Evolutionary conservation across 2,888 invertebrate species (phyloP).

Genomic region (Dorcus parallelipipedus): DNA sequence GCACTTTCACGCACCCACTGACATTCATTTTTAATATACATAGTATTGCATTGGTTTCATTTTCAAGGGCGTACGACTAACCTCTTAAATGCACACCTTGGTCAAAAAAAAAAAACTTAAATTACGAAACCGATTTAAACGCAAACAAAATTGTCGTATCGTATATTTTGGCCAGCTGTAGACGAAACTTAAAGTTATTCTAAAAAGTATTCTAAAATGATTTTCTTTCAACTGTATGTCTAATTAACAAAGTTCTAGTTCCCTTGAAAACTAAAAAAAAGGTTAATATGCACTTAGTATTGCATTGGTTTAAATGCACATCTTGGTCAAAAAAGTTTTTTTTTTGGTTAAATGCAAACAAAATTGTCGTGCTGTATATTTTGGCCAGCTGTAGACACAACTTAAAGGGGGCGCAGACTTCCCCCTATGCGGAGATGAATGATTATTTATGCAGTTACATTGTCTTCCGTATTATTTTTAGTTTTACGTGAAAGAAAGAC

Average conservation of each 20-base stretch:
- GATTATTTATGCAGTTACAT: conserved; percentile 10
- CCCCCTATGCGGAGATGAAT: conserved; percentile 2
- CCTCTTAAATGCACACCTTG: too few species aligned
- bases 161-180: too few species aligned
- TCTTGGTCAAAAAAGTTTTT: too few species aligned
- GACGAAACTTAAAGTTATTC: too few species aligned
- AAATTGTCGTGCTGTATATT: conserved; percentile 4
- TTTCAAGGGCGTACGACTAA: too few species aligned
- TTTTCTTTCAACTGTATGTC: too few species aligned
- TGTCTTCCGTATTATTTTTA: conserved; percentile 4
- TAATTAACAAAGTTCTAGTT: too few species aligned
- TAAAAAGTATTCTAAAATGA: too few species aligned
- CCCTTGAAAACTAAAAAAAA: too few species aligned
- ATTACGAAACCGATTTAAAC: not conserved
- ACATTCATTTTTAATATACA: not conserved
- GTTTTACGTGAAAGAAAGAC: not conserved
- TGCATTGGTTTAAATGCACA: too few species aligned
- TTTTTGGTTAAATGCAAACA: not conserved
- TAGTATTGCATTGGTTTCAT: not conserved
- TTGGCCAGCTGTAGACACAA: conserved; percentile 7
- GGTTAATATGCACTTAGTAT: too few species aligned
- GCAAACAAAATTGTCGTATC: conserved; percentile 4
- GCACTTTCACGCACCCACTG: not conserved
- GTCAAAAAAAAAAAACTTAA: too few species aligned
- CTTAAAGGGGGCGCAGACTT: not conserved